Base-by-base conservation (phyloP, 2,888 invertebrate species). In the Lithosia quadra region DNA sequence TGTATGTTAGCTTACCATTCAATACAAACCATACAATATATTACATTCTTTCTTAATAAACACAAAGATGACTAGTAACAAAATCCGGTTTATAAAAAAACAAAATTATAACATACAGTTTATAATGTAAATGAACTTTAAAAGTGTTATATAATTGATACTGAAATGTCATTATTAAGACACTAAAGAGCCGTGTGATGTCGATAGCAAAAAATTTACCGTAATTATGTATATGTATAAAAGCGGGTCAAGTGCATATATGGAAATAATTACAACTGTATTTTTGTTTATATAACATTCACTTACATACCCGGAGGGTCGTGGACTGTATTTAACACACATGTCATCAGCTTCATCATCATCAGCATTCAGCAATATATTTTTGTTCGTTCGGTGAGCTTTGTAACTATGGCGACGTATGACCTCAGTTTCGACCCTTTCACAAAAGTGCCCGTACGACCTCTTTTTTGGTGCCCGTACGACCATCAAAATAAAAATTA, bases 271-370 rank as follows among this genome's bases (percentile, higher is more conserved):
- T 43, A 43, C 7, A 43, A 43, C 43, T 43, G 49, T 49, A n/a
- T 15, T 49, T n/a, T 49, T 49, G 49, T 49, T 49, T n/a, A n/a
- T n/a, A n/a, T 49, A 49, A 49, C 49, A 49, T n/a, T 49, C 49
- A 49, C 49, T 49, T 49, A 34, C 34, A 10, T 8, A 10, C 34
- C 34, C 34, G 8, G 34, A 49, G n/a, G 49, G 49, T n/a, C 8
- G n/a, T 43, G 18, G 15, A 43, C 18, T 43, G 18, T 43, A 43
- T 43, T 43, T 18, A 5, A 43, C 18, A 15, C 7, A 43, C 43
- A 18, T 43, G 18, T 49, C 49, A 49, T 8, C n/a, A n/a, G 7
- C 49, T n/a, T n/a, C n/a, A n/a, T n/a, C n/a, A n/a, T n/a, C n/a
- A 43, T 33, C 33, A 43, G 43, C 18, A 5, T 13, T 15, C 0